phyloP scores from a whole-genome alignment of 2,113 vertebrate genomes.

The Agapornis roseicollis region DNA sequence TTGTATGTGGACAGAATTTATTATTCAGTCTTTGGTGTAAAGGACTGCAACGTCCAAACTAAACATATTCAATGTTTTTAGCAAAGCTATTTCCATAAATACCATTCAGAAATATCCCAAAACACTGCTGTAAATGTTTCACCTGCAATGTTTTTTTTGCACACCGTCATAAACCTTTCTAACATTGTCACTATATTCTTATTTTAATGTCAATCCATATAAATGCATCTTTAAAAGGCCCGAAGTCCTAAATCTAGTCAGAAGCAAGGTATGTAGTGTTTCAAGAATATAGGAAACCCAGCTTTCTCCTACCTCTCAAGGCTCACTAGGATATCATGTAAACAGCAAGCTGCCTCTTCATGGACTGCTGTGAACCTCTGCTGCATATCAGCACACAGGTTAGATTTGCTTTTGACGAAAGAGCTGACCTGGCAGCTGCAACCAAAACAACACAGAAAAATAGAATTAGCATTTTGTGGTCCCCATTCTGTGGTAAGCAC shows the following conservation, averaged over 20 bases:
- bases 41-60: background rate
- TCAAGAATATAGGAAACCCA: background rate
- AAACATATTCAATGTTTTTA: background rate
- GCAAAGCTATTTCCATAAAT: background rate
- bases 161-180: background rate
- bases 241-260: background rate
- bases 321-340: conserved; percentile 69
- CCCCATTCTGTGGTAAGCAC: background rate
- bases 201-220: background rate
- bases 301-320: conserved; percentile 64
- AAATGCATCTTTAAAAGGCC: background rate
- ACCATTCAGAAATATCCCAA: background rate
- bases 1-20: background rate
- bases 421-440: background rate
- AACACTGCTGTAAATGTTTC: background rate
- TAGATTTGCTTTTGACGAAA: conserved; percentile 58
- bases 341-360: conserved; percentile 62
- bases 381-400: conserved; percentile 31
- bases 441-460: background rate
- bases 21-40: background rate
- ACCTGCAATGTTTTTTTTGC: background rate
- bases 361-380: conserved; percentile 63
- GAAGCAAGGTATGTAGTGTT: background rate
- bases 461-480: background rate
- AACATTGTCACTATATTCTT: background rate